Percentiles rank a stretch among this genome's conserved stretches.
Evolutionary conservation across 2,888 invertebrate genomes (phyloP).

Genomic region (Crepidodera aurea): DNA sequence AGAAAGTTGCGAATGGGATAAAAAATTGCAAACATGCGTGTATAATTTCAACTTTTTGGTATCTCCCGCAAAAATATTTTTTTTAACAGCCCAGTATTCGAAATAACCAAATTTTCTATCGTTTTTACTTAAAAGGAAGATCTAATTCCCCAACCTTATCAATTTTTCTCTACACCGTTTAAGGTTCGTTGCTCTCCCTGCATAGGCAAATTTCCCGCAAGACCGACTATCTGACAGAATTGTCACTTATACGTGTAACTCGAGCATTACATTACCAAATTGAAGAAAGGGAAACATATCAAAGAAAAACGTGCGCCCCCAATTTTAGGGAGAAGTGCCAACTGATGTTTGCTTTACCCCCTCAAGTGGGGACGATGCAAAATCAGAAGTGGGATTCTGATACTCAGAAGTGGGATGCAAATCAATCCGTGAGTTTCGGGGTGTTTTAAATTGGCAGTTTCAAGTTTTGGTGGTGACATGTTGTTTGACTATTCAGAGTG

Average conservation of each 20-base stretch:
- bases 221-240: conserved; percentile 33
- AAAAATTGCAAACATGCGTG: no score
- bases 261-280: conserved; percentile 43
- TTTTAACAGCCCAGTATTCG: no score
- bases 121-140: no score
- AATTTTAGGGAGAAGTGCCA: not conserved
- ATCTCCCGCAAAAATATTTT: no score
- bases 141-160: no score
- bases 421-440: conserved; percentile 7
- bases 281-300: conserved; percentile 38
- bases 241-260: conserved; percentile 38
- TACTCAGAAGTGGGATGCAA: conserved; percentile 13
- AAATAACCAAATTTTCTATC: no score
- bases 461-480: conserved; percentile 10
- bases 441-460: conserved; percentile 10
- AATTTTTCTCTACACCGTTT: not conserved
- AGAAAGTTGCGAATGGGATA: no score
- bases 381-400: conserved; percentile 2
- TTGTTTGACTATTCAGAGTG: conserved; percentile 10
- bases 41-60: no score
- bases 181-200: conserved; percentile 6
- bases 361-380: not conserved
- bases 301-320: conserved; percentile 27
- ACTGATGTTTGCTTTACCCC: not conserved
- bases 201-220: conserved; percentile 35